Percentiles rank a stretch among this genome's conserved stretches.
These are phyloP conservation scores for Sminthurinus aureus DNA, from an alignment of 2,888 invertebrate genomes.

Conservation along the genomic window DNA sequence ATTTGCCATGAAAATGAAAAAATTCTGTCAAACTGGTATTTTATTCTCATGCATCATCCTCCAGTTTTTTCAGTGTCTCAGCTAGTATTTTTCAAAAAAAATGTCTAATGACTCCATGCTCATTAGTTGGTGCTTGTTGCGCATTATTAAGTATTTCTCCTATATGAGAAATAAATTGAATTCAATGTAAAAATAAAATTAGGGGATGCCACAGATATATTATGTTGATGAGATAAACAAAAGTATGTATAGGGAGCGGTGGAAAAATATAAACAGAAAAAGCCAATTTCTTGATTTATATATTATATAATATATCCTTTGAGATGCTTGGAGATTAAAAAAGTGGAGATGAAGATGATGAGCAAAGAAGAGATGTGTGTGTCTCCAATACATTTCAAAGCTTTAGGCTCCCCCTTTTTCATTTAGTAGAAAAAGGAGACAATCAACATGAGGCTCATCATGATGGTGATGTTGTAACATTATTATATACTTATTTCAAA, in stretches of 20 bases:
- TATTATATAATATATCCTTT: not conserved
- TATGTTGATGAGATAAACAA: not conserved
- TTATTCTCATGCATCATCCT: not conserved
- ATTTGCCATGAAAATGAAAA: no score
- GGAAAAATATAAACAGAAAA: not conserved
- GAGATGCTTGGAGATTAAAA: not conserved
- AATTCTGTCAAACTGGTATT: not conserved
- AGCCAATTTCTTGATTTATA: not conserved
- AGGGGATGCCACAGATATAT: not conserved
- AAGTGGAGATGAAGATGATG: not conserved
- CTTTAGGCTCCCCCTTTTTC: slow-evolving; percentile 14
- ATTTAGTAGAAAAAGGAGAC: not conserved
- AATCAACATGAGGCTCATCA: not conserved
- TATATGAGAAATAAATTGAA: not conserved
- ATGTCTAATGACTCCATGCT: no score
- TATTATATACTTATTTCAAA: not conserved
- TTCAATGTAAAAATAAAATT: not conserved
- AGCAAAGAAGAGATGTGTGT: not conserved
- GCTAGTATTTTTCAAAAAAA: not conserved
- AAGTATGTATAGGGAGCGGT: not conserved
- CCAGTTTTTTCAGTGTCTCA: not conserved
- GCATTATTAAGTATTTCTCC: no score
- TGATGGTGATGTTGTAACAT: not conserved
- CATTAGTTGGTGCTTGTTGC: no score
- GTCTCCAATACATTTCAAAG: not conserved